Evolutionary conservation across 2,888 invertebrate species (phyloP), one percentile per base, ranked within the genome.

Genomic region (Arenicola marina): DNA sequence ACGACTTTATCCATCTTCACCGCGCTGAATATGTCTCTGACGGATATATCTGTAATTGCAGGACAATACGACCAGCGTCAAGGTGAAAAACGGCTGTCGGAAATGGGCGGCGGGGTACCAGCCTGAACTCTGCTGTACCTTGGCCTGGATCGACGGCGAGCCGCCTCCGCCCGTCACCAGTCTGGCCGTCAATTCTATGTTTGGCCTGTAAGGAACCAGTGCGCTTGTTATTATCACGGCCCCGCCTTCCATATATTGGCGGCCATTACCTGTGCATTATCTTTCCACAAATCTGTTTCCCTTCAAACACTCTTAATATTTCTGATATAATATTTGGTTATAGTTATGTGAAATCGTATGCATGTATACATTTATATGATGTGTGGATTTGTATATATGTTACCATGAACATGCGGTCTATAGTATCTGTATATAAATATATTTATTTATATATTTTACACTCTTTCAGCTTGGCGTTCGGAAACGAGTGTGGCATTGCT

Each of bases 51-150:
- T 24, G 28, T 38, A 2, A n/a, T 46, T 44, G 34, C 53, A 71
- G 67, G 80, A 81, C 59, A 70, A 73, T 29, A 68, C 73, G 75
- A 85, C 78, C 71, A 80, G 77, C 74, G 81, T 82, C 67, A 78
- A 76, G 83, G 91, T 92, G 59, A 88, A 90, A 78, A 84, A 87
- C 57, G 93, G 93, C 43, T 85, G 88, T 66, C 89, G 91, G 79
- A 92, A 95, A 80, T 83, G 95, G 84, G 89, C 91, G 45, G 88
- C 96, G n/a, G 99, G 98, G 72, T 99, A 95, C 88, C 97, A 98
- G 87, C 93, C 95, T 55, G 92, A 95, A 79, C 87, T 99, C 71
- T 92, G 96, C 73, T 96, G 96, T 85, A 87, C 97, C 79, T 93
- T 97, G 77, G 91, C 90, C 57, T 92, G 92, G 86, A 87, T 87